phyloP scores from a whole-genome alignment of 2,888 invertebrate species.

The Erebia aethiops region DNA sequence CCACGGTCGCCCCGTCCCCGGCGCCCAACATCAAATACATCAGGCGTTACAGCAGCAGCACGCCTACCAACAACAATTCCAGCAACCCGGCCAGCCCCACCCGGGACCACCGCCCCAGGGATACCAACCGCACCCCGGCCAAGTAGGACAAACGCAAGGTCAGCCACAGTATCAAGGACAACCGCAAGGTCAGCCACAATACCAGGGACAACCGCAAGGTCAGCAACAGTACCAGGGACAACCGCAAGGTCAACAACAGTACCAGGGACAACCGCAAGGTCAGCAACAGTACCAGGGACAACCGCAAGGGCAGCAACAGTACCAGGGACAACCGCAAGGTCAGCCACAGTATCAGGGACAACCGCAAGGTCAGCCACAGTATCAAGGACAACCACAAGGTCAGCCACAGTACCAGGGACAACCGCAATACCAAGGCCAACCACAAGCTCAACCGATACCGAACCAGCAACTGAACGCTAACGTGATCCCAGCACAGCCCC shows the following conservation, averaged over 20 bases:
- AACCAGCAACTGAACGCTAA: slow-evolving; percentile 32
- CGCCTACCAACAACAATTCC: slow-evolving; percentile 47
- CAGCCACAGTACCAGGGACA: slow-evolving; percentile 37
- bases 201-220: slow-evolving; percentile 47
- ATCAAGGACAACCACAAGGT: slow-evolving; percentile 19
- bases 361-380: slow-evolving; percentile 3
- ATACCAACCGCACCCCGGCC: slow-evolving; percentile 37
- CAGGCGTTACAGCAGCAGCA: slow-evolving; percentile 60
- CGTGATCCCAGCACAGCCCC: slow-evolving; percentile 37
- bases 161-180: slow-evolving; percentile 40
- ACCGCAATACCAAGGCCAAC: slow-evolving; percentile 31
- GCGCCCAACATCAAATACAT: slow-evolving; percentile 69
- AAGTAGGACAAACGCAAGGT: slow-evolving; percentile 34
- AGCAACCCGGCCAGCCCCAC: slow-evolving; percentile 46
- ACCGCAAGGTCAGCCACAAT: slow-evolving; percentile 8
- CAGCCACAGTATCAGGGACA: slow-evolving; percentile 16
- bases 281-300: slow-evolving; percentile 46
- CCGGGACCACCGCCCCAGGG: slow-evolving; percentile 46
- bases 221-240: slow-evolving; percentile 46
- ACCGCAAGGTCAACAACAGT: slow-evolving; percentile 30
- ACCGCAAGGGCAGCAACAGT: slow-evolving; percentile 40
- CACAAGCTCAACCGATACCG: slow-evolving; percentile 32
- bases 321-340: slow-evolving; percentile 33
- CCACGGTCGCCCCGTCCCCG: slow-evolving; percentile 69
- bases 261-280: slow-evolving; percentile 34